Conservation (phyloP, 2,113 vertebrate species). For the Myotis lucifugus region DNA sequence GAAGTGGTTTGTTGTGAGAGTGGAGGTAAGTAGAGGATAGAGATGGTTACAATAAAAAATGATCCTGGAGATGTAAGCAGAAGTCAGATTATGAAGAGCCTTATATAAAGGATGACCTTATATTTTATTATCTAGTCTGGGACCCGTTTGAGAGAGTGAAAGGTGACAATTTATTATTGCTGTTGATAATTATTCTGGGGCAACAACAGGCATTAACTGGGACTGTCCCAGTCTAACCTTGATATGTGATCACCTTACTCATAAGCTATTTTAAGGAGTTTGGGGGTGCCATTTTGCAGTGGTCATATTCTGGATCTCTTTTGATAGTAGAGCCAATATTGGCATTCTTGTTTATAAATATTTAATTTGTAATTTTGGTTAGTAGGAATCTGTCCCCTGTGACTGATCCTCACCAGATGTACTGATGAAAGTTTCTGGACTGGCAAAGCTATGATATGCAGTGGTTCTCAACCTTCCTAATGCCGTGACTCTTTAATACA, state of each 20-base stretch:
- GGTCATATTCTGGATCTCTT: not conserved
- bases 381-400: not conserved
- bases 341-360: not conserved
- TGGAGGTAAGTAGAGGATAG: not conserved
- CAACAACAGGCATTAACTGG: not conserved
- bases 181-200: not conserved
- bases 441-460: not conserved
- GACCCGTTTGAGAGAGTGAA: not conserved
- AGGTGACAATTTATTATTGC: not conserved
- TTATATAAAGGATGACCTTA: not conserved
- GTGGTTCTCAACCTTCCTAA: no score
- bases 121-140: not conserved
- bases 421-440: slow-evolving; percentile 2
- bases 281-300: not conserved
- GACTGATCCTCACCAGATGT: not conserved
- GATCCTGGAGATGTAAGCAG: not conserved
- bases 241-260: not conserved
- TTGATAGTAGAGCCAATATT: not conserved
- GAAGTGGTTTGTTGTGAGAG: not conserved
- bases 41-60: not conserved
- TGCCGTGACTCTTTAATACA: no score
- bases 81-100: not conserved
- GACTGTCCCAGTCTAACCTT: not conserved
- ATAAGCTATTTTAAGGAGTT: not conserved
- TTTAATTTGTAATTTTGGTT: not conserved